Evolutionary conservation across 2,797 vertebrate species (phyloP).

Genomic region (Podarcis lilfordi): DNA sequence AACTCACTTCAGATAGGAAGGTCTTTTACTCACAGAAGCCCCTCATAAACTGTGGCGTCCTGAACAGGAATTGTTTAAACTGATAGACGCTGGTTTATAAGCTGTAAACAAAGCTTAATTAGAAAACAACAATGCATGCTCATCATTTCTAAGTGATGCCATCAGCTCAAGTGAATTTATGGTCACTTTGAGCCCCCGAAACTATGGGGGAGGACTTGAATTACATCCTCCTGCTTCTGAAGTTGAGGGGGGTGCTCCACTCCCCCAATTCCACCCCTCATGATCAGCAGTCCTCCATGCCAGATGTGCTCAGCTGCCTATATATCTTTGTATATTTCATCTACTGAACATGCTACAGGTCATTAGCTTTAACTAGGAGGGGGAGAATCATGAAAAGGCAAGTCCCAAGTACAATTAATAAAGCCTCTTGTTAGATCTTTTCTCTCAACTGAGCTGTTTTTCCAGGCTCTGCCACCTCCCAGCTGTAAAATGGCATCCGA

Average conservation of each 20-base stretch:
- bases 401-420: conserved; percentile 66
- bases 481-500: neutral
- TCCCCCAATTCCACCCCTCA: accelerated
- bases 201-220: neutral
- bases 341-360: conserved; percentile 67
- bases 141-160: neutral
- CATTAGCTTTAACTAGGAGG: conserved; percentile 68
- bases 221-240: neutral
- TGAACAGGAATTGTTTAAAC: neutral
- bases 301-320: conserved; percentile 16
- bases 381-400: conserved; percentile 59
- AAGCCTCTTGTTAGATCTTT: conserved; percentile 62
- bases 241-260: neutral
- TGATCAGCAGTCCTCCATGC: neutral
- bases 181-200: neutral
- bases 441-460: conserved; percentile 20
- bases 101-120: neutral
- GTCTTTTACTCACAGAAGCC: neutral
- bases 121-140: neutral
- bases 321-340: conserved; percentile 52
- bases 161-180: no score
- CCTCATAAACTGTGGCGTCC: neutral
- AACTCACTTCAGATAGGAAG: neutral
- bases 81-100: neutral
- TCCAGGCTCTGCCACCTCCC: neutral